These are phyloP conservation scores for Ceyx cyanopectus DNA, from an alignment of 2,113 vertebrate species.

Conservation along the genomic window DNA sequence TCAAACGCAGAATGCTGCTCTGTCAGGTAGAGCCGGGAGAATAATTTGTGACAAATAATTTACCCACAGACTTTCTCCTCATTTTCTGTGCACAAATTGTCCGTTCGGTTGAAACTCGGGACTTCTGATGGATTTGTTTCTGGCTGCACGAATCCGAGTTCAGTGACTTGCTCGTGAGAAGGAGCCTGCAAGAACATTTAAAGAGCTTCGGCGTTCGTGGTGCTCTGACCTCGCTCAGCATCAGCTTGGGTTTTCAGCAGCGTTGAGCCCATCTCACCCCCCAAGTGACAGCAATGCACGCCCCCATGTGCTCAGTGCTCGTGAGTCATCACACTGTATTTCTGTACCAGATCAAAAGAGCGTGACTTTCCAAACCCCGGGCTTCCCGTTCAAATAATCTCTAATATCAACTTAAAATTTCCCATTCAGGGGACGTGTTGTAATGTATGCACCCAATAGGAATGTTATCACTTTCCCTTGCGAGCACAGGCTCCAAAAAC, in stretches of 20 bases:
- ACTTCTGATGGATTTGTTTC: constrained; percentile 24
- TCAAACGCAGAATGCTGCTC: constrained; percentile 62
- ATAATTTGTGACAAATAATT: constrained; percentile 72
- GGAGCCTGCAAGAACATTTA: neutral
- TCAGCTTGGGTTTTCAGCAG: neutral
- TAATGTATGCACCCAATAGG: neutral
- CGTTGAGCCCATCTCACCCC: neutral
- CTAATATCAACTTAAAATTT: neutral
- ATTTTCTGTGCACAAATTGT: constrained; percentile 39
- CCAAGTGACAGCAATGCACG: neutral
- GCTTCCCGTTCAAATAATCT: neutral
- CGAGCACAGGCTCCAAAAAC: neutral
- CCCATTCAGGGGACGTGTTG: neutral
- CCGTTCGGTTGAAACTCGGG: neutral
- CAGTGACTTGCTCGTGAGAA: neutral
- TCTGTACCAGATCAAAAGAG: neutral
- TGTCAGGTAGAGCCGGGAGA: constrained; percentile 66
- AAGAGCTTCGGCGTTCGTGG: neutral
- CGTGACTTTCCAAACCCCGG: neutral
- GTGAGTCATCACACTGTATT: neutral
- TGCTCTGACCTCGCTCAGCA: neutral
- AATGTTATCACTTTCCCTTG: neutral
- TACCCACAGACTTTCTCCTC: constrained; percentile 53
- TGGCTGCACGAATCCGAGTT: neutral
- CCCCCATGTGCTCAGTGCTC: neutral